Evolutionary conservation across 2,888 invertebrate species (phyloP).

Genomic region (Epistrophella euchroma): DNA sequence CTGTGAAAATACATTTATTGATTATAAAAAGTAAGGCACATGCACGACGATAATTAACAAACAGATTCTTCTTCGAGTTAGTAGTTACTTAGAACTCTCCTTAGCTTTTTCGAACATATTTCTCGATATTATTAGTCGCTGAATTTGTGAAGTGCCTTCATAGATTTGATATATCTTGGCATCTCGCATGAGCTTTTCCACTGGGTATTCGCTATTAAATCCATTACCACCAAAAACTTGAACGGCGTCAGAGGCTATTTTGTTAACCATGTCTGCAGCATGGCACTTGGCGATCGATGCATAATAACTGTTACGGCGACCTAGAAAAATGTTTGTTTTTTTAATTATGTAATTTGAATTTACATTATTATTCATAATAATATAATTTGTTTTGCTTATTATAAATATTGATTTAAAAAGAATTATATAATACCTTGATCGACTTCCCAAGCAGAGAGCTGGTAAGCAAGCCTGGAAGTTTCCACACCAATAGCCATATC

Average conservation of each 20-base stretch:
- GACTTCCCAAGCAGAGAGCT: constrained; percentile 94
- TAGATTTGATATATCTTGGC: constrained; percentile 99
- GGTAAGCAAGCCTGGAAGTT: constrained; percentile 93
- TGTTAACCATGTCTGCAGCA: constrained; percentile 96
- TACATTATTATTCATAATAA: too few species aligned
- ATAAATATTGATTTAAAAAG: neutral
- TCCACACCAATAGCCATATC: constrained; percentile 98
- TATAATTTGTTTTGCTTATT: too few species aligned
- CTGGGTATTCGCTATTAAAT: constrained; percentile 98
- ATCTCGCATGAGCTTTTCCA: constrained; percentile 99
- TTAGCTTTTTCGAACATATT: constrained; percentile 84
- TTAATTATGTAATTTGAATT: neutral
- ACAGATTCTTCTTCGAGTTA: neutral
- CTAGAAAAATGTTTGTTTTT: constrained; percentile 79
- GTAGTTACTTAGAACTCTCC: constrained; percentile 13
- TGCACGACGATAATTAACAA: neutral
- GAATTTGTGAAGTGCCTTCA: constrained; percentile 99
- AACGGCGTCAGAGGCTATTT: constrained; percentile 96
- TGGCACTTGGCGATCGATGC: constrained; percentile 98
- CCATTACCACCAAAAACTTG: constrained; percentile 98
- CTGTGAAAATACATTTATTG: constrained; percentile 10
- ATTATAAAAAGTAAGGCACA: constrained; percentile 38
- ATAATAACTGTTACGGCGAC: constrained; percentile 90
- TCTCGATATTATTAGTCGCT: constrained; percentile 95
- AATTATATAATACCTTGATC: constrained; percentile 88